Evolutionary conservation across 2,113 vertebrate genomes (phyloP).

Genomic region (Pluvianellus socialis): DNA sequence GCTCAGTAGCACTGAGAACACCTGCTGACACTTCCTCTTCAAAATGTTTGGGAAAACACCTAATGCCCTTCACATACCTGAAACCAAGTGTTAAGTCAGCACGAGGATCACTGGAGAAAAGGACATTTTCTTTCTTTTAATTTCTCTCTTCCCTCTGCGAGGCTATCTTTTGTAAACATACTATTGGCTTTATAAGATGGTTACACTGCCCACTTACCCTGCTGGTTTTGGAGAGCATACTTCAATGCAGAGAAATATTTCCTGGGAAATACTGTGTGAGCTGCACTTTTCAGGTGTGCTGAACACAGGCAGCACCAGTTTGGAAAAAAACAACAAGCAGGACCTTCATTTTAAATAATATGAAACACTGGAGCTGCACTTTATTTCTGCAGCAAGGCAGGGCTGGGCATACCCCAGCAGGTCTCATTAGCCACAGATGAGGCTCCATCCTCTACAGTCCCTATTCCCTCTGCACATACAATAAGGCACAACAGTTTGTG

Average conservation of each 20-base stretch:
- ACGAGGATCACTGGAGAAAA: not conserved
- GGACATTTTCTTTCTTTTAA: not conserved
- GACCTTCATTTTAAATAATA: not conserved
- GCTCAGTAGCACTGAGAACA: not conserved
- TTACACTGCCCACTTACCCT: not conserved
- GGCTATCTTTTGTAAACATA: not conserved
- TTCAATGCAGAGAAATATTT: not conserved
- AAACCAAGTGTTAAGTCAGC: not conserved
- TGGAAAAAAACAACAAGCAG: not conserved
- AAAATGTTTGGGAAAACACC: not conserved
- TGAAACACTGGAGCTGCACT: not conserved
- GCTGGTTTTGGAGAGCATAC: fast-evolving
- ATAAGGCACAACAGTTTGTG: not conserved
- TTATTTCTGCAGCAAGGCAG: not conserved
- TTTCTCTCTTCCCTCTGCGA: not conserved
- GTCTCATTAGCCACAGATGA: not conserved
- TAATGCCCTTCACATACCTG: not conserved
- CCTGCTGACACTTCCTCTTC: not conserved
- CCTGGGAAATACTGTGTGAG: not conserved
- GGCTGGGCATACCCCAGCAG: not conserved
- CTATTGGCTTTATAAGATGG: not conserved
- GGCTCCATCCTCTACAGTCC: not conserved
- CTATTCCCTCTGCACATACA: not conserved
- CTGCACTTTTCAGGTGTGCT: not conserved
- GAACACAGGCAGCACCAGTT: not conserved